Evolutionary conservation across 2,888 invertebrate species (phyloP).

Genomic region (Pristionchus japonicus): DNA sequence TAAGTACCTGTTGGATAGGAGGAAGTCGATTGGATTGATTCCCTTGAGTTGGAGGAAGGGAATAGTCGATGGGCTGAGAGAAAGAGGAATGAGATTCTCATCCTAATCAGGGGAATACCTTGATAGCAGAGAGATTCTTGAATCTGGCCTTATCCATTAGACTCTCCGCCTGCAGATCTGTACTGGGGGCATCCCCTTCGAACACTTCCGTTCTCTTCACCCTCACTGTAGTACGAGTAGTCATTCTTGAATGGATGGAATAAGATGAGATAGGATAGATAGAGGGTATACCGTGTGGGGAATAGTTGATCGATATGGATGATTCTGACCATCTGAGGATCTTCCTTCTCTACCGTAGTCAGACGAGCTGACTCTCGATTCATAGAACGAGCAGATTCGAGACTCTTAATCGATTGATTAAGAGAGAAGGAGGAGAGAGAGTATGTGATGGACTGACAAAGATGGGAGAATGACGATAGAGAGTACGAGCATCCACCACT

Average conservation of each 20-base stretch:
- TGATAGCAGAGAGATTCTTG: not conserved
- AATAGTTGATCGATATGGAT: conserved; percentile 48
- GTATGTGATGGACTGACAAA: not conserved
- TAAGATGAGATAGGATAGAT: not conserved
- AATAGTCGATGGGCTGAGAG: not conserved
- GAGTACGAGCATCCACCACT: conserved; percentile 38
- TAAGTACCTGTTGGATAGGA: not conserved
- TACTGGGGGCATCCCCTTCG: not conserved
- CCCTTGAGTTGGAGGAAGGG: not conserved
- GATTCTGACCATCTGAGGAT: conserved; percentile 47
- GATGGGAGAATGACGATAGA: conserved; percentile 47
- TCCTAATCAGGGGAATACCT: not conserved
- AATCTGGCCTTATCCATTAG: not conserved
- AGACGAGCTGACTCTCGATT: conserved; percentile 39
- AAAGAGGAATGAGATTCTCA: not conserved
- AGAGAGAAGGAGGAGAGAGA: not conserved
- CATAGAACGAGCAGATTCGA: not conserved
- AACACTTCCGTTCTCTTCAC: not conserved
- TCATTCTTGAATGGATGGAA: not conserved
- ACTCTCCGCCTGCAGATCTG: not conserved
- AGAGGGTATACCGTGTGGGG: not conserved
- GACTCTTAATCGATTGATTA: not conserved
- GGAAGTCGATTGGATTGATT: not conserved
- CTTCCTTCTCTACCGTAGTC: conserved; percentile 51
- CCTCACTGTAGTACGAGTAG: not conserved